A percentile compares a stretch with the other conserved stretches of the same genome.
These are phyloP conservation scores for Cyprinodon diabolis DNA, from an alignment of 2,797 vertebrate genomes.

Conservation along the genomic window DNA sequence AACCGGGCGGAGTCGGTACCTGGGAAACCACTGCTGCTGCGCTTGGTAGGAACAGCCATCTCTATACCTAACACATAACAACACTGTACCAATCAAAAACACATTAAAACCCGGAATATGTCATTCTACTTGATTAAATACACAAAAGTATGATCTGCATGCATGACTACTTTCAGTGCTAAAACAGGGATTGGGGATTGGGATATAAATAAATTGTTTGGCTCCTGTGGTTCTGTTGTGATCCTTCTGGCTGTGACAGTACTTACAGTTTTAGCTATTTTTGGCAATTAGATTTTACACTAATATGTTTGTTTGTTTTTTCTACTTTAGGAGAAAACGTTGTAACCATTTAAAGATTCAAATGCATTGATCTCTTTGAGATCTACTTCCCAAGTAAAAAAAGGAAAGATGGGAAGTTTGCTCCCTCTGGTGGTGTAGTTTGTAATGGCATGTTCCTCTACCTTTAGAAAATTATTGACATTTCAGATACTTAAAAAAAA, in stretches of 20 bases:
- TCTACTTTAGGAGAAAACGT: too few species aligned
- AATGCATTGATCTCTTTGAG: too few species aligned
- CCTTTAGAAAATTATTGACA: not conserved
- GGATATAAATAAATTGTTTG: not conserved
- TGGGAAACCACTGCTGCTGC: slow-evolving; percentile 84
- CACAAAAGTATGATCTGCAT: not conserved
- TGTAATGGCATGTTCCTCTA: not conserved
- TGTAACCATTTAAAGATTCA: too few species aligned
- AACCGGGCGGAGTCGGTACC: slow-evolving; percentile 86
- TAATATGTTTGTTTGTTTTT: too few species aligned
- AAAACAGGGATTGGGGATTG: not conserved
- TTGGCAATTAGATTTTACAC: too few species aligned
- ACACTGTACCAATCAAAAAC: too few species aligned
- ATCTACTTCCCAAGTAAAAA: too few species aligned
- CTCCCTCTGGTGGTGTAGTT: not conserved
- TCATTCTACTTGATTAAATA: not conserved
- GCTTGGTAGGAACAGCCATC: slow-evolving; percentile 62
- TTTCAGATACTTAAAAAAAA: too few species aligned
- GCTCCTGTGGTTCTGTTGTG: too few species aligned
- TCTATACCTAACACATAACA: not conserved
- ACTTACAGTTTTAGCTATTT: too few species aligned
- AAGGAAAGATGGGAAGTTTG: not conserved
- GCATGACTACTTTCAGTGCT: not conserved
- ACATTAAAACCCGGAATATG: too few species aligned
- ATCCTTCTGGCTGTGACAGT: too few species aligned